Evolutionary conservation across 2,113 vertebrate genomes (phyloP).

Genomic region (Phrynosoma blainvillii): DNA sequence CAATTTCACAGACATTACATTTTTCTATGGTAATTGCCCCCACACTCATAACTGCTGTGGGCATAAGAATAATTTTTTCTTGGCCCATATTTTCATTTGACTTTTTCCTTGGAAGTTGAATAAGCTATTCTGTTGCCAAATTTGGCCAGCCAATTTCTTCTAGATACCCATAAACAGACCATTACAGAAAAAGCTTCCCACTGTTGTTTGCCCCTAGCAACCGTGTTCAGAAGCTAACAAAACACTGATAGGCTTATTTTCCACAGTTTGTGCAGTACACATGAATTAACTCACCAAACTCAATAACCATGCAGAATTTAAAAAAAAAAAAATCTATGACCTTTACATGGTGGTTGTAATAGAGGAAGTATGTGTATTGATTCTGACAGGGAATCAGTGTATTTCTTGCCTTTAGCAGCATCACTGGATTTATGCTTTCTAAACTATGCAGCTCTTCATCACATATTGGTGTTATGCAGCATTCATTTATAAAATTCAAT

Average conservation of each 20-base stretch:
- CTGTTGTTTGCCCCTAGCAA: background rate
- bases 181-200: background rate
- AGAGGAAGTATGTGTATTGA: background rate
- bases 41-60: too few relatives aligned
- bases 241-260: background rate
- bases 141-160: background rate
- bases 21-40: too few relatives aligned
- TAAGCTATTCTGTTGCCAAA: background rate
- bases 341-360: background rate
- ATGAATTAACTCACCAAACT: background rate
- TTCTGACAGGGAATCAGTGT: background rate
- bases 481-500: background rate
- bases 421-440: background rate
- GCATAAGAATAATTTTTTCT: too few relatives aligned
- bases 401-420: background rate
- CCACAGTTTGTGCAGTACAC: background rate
- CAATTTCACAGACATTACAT: too few relatives aligned
- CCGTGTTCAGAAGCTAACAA: background rate
- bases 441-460: background rate
- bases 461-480: background rate
- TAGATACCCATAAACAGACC: background rate
- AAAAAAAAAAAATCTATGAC: too few relatives aligned
- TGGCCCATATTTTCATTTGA: background rate
- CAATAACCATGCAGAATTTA: too few relatives aligned
- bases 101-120: background rate